A percentile compares a stretch with the other conserved stretches of the same genome.
Evolutionary conservation across 2,888 invertebrate species (phyloP).

Genomic region (Cephus spinipes): DNA sequence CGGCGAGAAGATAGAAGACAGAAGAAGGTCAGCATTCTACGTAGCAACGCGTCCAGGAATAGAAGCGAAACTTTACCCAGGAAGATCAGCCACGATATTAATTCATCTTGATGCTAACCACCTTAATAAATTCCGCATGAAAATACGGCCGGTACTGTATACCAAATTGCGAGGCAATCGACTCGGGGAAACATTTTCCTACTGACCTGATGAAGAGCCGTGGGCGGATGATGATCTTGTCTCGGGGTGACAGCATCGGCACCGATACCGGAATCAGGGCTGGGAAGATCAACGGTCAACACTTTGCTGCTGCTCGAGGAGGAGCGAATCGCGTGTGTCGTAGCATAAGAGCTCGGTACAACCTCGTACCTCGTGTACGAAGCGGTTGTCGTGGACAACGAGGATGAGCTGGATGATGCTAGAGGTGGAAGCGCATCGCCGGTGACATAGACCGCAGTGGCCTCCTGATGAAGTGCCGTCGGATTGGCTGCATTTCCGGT

Average conservation of each 20-base stretch:
- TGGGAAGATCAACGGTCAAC: conserved; percentile 92
- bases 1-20: background rate
- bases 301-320: conserved; percentile 69
- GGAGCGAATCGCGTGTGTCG: conserved; percentile 62
- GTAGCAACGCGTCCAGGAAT: background rate
- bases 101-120: background rate
- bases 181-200: conserved; percentile 13
- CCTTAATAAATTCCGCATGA: background rate
- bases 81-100: background rate
- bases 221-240: conserved; percentile 72
- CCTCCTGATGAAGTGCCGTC: conserved; percentile 58
- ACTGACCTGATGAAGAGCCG: conserved; percentile 89
- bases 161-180: background rate
- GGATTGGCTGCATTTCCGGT: conserved; percentile 45
- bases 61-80: background rate
- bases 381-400: conserved; percentile 68
- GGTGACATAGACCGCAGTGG: conserved; percentile 73
- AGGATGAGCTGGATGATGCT: conserved; percentile 74
- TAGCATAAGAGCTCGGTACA: conserved; percentile 62
- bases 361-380: conserved; percentile 65
- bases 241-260: conserved; percentile 90
- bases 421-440: conserved; percentile 66
- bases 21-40: background rate
- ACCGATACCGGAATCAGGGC: conserved; percentile 96
- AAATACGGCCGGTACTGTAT: background rate